A percentile compares a stretch with the other conserved stretches of the same genome.
phyloP scores from a whole-genome alignment of 2,797 vertebrate genomes.

The Morelia viridis region DNA sequence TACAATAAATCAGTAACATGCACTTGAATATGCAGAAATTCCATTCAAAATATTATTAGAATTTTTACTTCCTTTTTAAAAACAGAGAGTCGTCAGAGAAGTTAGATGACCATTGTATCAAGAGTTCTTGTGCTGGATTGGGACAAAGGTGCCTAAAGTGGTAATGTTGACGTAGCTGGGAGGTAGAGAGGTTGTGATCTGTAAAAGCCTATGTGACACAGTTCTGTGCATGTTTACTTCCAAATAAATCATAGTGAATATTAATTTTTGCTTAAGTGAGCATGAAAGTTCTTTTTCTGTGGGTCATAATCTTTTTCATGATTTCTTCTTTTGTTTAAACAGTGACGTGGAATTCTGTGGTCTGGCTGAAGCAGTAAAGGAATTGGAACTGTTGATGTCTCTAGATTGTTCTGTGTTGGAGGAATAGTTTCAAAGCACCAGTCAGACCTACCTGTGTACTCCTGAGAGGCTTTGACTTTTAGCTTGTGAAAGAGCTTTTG shows the following conservation, averaged over 20 bases:
- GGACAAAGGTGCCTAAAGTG: neutral
- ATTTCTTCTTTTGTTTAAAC: conserved; percentile 46
- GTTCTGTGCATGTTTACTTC: neutral
- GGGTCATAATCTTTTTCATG: neutral
- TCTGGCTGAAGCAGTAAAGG: conserved; percentile 34
- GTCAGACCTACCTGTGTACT: fast-evolving
- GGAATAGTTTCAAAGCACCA: neutral
- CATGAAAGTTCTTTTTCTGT: neutral
- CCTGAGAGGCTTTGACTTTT: neutral
- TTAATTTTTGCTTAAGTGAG: neutral
- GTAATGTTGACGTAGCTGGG: neutral
- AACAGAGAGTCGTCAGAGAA: too few species aligned
- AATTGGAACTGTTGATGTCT: conserved; percentile 39
- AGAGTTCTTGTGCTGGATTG: neutral
- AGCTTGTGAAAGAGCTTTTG: neutral
- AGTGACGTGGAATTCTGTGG: conserved; percentile 13
- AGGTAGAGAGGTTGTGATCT: neutral
- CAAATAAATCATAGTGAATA: neutral
- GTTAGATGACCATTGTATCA: neutral
- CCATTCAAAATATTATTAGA: neutral
- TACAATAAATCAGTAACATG: neutral
- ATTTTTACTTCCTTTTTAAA: neutral
- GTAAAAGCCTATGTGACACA: neutral
- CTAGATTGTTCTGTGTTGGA: neutral
- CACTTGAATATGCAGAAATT: neutral